Conservation (phyloP, 2,888 invertebrate genomes). For the Nasonovia ribisnigri region DNA sequence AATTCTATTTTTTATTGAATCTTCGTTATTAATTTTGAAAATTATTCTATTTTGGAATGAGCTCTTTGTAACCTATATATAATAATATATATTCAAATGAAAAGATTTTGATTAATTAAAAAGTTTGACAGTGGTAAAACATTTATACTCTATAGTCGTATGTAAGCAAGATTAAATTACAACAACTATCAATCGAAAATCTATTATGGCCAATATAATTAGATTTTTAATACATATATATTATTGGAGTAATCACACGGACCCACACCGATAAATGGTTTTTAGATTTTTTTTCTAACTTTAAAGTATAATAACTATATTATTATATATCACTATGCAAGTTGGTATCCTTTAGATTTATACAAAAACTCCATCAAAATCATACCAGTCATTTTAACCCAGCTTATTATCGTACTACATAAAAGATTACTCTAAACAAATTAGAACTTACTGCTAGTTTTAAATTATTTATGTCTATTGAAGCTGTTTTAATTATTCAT, state of each 20-base stretch:
- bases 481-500: slow-evolving; percentile 8
- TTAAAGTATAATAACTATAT: background rate
- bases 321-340: background rate
- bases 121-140: background rate
- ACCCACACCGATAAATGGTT: background rate
- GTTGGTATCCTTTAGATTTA: background rate
- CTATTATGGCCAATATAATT: background rate
- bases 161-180: background rate
- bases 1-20: background rate
- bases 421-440: background rate
- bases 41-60: background rate
- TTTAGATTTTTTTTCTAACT: background rate
- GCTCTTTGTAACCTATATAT: background rate
- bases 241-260: background rate
- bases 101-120: background rate
- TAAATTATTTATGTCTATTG: background rate
- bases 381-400: background rate
- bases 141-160: background rate
- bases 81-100: background rate
- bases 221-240: background rate
- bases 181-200: background rate
- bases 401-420: background rate
- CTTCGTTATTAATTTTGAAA: background rate
- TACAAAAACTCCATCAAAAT: background rate
- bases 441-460: background rate